Conservation (phyloP, 2,797 vertebrate genomes). For the Xerus rutilus region DNA sequence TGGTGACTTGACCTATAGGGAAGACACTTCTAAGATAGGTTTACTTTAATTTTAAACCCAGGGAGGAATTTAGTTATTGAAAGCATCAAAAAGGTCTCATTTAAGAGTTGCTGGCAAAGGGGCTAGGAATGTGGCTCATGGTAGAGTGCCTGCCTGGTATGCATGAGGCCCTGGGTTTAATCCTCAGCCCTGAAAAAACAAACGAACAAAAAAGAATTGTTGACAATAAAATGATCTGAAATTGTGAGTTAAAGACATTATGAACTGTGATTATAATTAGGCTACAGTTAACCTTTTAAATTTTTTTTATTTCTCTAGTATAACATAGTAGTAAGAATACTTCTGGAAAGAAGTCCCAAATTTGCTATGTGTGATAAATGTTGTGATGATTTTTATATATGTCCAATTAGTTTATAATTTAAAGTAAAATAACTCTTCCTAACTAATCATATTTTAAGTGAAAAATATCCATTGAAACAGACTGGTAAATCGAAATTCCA, state of each 20-base stretch:
- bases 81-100: background rate
- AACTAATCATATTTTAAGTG: conserved; percentile 25
- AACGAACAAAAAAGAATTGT: background rate
- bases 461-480: conserved; percentile 38
- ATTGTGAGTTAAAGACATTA: background rate
- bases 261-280: conserved; percentile 39
- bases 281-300: background rate
- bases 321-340: conserved; percentile 7
- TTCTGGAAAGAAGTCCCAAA: background rate
- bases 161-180: no score
- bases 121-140: no score
- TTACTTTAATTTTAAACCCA: conserved; percentile 44
- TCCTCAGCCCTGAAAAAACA: no score
- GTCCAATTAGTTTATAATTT: conserved; percentile 59
- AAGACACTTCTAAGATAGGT: background rate
- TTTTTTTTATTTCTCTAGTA: background rate
- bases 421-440: conserved; percentile 22
- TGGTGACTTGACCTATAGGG: background rate
- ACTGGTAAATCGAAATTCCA: background rate
- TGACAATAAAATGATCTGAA: conserved; percentile 20
- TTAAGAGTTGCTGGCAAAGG: background rate
- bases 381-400: conserved; percentile 23
- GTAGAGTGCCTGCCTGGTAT: no score
- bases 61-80: conserved; percentile 22
- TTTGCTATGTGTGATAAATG: conserved; percentile 37